Base-by-base conservation (phyloP, 2,797 vertebrate genomes). In the Meriones psammophilus region DNA sequence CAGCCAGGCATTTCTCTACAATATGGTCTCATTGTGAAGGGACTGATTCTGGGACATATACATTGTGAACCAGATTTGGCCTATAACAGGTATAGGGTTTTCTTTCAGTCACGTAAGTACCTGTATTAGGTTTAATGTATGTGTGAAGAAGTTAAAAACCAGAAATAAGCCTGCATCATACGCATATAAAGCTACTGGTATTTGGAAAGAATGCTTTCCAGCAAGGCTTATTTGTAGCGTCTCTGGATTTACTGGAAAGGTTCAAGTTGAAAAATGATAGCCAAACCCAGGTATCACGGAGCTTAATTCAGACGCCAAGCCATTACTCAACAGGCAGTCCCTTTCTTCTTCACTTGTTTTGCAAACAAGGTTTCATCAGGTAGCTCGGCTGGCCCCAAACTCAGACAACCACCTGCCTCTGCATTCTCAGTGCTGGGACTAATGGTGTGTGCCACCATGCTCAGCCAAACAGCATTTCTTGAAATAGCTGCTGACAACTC, bases 291-390 rank as follows among this genome's bases (percentile, higher is more conserved):
- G 12, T 6, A 33, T 26, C 4, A 77, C 13, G 42, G 4, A 73
- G 24, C 66, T 28, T 68, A 85, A 84, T 42, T 73, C 17, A 91
- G 83, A 36, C 84, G 91, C 39, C 83, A 92, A 80, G 66, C 30
- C 88, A 62, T 26, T 64, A 69, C 26, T 26, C 17, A n/a, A 68
- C 5, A n/a, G 15, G 74, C 12, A 8, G 42, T 42, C 42, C 42
- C 22, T 62, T 84, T 76, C 9, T 28, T 46, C 9, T 62, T 28
- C 26, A 4, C 54, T 56, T 46, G 50, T 46, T 66, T 66, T 85
- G 17, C 15, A 85, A 5, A 66, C 28, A 42, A 28, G 42, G 62
- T 33, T 3, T 85, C 18, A 68, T 28, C 68, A 22, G 42, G 42
- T 85, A 50, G 64, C 18, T 5, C 14, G 42, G 10, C 18, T 50